Conservation (phyloP, 2,797 vertebrate species). For the Tadarida brasiliensis region DNA sequence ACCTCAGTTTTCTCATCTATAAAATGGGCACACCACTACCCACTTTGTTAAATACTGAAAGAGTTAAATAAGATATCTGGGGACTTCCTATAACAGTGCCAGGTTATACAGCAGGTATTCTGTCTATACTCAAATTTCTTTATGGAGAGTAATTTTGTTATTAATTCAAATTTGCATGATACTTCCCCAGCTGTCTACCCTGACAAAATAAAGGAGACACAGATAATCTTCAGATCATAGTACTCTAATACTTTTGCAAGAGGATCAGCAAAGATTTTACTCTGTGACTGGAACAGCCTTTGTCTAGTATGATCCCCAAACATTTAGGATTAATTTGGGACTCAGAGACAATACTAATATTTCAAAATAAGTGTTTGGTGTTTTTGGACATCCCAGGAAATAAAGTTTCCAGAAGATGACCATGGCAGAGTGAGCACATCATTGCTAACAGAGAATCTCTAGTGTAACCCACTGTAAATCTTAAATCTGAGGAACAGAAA, state of each 20-base stretch:
- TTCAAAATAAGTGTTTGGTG: background rate
- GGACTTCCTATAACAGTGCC: background rate
- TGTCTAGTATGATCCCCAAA: background rate
- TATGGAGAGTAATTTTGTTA: background rate
- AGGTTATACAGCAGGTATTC: background rate
- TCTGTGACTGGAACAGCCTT: background rate
- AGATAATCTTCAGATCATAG: background rate
- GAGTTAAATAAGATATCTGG: background rate
- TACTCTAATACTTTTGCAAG: background rate
- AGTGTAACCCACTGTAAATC: background rate
- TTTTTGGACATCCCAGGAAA: slow-evolving; percentile 26
- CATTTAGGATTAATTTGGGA: slow-evolving; percentile 8
- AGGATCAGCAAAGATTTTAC: background rate
- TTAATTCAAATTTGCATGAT: slow-evolving; percentile 1
- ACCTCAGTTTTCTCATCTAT: slow-evolving; percentile 4
- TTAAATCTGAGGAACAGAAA: slow-evolving; percentile 17
- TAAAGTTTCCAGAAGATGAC: background rate
- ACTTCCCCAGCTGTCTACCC: background rate
- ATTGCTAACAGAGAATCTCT: background rate
- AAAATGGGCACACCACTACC: background rate
- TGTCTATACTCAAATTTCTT: background rate
- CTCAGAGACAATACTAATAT: background rate
- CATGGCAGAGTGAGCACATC: background rate
- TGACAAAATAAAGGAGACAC: background rate
- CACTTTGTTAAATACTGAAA: background rate